Evolutionary conservation across 2,888 invertebrate species (phyloP).

Genomic region (Pinctada fucata): DNA sequence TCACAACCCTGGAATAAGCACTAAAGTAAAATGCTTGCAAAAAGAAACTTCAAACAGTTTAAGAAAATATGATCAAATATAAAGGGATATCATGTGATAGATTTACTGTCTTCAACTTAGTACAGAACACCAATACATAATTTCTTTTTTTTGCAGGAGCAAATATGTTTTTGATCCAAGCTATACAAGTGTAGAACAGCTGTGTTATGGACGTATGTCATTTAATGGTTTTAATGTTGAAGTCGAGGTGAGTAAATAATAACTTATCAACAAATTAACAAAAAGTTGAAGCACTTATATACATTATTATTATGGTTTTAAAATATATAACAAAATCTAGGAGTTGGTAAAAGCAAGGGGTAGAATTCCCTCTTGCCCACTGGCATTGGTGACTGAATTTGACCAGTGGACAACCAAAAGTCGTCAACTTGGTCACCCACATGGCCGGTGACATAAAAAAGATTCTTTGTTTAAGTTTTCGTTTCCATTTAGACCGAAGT

Average conservation of each 20-base stretch:
- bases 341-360: neutral
- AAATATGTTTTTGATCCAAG: conserved; percentile 65
- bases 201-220: conserved; percentile 90
- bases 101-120: no score
- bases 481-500: no score
- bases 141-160: conserved; percentile 50
- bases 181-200: conserved; percentile 80
- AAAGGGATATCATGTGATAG: neutral
- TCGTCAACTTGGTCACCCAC: neutral
- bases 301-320: no score
- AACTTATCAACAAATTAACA: no score
- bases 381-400: neutral
- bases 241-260: conserved; percentile 81
- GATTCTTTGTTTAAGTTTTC: no score
- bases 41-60: neutral
- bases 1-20: no score
- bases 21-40: neutral
- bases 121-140: no score
- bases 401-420: neutral
- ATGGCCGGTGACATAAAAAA: no score
- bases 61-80: no score
- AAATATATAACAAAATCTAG: no score
- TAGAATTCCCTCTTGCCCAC: neutral
- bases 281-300: no score
- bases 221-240: conserved; percentile 96